phyloP scores from a whole-genome alignment of 2,113 vertebrate species.

The Nannobrachium achirus region DNA sequence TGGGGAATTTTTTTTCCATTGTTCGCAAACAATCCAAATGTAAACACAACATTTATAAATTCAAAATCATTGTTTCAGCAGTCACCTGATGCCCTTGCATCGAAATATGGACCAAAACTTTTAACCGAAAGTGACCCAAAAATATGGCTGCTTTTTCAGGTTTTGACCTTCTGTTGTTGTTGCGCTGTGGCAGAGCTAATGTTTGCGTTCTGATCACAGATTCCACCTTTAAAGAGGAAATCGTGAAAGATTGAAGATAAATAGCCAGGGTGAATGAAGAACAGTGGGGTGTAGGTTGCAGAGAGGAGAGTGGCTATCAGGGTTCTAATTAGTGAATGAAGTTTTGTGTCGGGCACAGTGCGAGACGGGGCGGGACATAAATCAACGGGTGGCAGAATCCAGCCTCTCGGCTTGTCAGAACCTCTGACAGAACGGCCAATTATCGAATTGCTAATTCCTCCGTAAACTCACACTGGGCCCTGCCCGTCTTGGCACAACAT shows the following conservation, averaged over 20 bases:
- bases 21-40: no score
- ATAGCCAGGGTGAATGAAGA: background rate
- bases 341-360: conserved; percentile 40
- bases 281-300: background rate
- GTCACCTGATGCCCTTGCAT: no score
- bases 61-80: no score
- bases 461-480: conserved; percentile 36
- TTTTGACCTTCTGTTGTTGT: background rate
- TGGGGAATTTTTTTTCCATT: no score
- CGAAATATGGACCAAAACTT: no score
- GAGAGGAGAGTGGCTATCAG: background rate
- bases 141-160: background rate
- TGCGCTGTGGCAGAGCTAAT: background rate
- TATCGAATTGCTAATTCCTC: conserved; percentile 63
- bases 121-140: no score
- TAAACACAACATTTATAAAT: no score
- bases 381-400: conserved; percentile 34
- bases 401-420: conserved; percentile 52
- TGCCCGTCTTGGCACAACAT: conserved; percentile 29
- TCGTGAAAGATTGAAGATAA: background rate
- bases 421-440: conserved; percentile 55
- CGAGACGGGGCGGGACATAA: conserved; percentile 44
- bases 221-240: background rate
- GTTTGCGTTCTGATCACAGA: background rate
- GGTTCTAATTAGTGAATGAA: conserved; percentile 51